Evolutionary conservation across 2,888 invertebrate species (phyloP).

Genomic region (Liodrosophila aerea): DNA sequence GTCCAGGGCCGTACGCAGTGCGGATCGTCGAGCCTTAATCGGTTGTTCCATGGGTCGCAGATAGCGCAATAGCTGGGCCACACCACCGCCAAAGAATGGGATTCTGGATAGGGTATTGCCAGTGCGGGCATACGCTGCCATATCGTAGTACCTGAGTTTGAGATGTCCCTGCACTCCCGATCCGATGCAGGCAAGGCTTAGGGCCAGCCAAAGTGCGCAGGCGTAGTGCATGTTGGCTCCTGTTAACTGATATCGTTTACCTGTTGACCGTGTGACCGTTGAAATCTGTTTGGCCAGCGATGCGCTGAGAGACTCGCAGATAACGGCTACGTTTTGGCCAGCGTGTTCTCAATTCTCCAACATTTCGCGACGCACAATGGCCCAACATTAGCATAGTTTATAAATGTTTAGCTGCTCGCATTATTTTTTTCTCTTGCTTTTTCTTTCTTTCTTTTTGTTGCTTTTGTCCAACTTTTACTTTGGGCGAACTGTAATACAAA

Average conservation of each 20-base stretch:
- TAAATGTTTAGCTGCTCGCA: conserved; percentile 1
- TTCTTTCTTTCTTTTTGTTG: conserved; percentile 49
- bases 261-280: conserved; percentile 42
- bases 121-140: conserved; percentile 24
- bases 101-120: conserved; percentile 35
- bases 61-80: conserved; percentile 70
- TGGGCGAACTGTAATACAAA: conserved; percentile 31
- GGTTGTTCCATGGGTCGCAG: conserved; percentile 58
- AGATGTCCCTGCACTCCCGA: neutral
- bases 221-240: conserved; percentile 29
- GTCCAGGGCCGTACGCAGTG: conserved; percentile 72
- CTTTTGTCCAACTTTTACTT: too few relatives aligned
- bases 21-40: conserved; percentile 60
- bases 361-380: conserved; percentile 6
- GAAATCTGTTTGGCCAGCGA: conserved; percentile 41
- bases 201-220: conserved; percentile 29
- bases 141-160: conserved; percentile 9
- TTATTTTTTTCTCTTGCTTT: conserved; percentile 11
- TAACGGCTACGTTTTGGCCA: conserved; percentile 45
- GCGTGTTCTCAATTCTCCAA: conserved; percentile 47
- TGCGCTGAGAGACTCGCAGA: conserved; percentile 26
- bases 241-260: too few relatives aligned
- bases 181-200: conserved; percentile 4
- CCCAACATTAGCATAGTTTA: conserved; percentile 47
- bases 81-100: conserved; percentile 74